Evolutionary conservation across 2,113 vertebrate genomes (phyloP), one percentile per base, ranked within the genome.

Genomic region (Syngnathoides biaculeatus): DNA sequence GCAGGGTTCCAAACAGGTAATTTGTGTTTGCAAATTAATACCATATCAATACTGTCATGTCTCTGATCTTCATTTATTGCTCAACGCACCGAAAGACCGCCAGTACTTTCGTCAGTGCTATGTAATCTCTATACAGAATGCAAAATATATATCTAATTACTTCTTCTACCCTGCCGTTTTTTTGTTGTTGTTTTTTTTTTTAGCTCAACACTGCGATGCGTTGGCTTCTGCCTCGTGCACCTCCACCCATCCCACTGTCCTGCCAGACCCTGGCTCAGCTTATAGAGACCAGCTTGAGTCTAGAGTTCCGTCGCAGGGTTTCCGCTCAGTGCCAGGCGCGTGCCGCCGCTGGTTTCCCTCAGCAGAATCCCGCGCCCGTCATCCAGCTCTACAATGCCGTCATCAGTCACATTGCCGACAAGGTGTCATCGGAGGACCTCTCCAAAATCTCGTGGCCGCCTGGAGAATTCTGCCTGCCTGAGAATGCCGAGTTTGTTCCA

Each of bases 381-480:
- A 84, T 95, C 63, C 87, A 92, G 48, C 90, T 98, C 3, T 99
- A 96, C 81, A 99, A 99, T 66, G 86, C 90, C 0, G 87, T 94
- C 43, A 77, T 99, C 73, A 80, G 84, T 67, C 95, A 95, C 66
- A 68, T 98, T 12, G 91, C 96, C 0, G 87, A 90, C 2, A 85
- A 84, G 4, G 93, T 92, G 17, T 92, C 95, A 13, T 94, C 93
- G 0, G 86, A 90, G 60, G 90, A 91, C 30, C 89, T 98, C 4
- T 84, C 82, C 39, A 78, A 87, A 56, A 87, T 96, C 55, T 98
- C 95, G 0, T 99, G 95, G 96, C 97, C 96, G 3, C 86, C 96
- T 0, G 73, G 81, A 0, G 96, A 99, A 74, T 98, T 98, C 72
- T 90, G 87, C 9, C 78, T 89, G 64, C 88, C 88, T 0, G 91